phyloP scores from a whole-genome alignment of 2,888 invertebrate species.

The Vandiemenella viatica region DNA sequence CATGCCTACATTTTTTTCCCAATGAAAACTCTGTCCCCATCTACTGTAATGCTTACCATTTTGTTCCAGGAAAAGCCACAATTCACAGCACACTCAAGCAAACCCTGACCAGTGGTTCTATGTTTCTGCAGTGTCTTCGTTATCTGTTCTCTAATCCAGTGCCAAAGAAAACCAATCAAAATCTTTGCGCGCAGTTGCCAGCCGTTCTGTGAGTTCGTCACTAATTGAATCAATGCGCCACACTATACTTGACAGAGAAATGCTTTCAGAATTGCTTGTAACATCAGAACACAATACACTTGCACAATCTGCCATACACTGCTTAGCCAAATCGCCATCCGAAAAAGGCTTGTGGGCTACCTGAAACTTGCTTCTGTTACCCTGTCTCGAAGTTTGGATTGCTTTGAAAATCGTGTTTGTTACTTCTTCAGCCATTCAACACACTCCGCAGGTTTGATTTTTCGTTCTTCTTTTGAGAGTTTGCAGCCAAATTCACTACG shows the following conservation, averaged over 20 bases:
- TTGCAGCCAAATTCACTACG: too few species aligned
- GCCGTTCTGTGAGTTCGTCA: background rate
- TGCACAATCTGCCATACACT: too few species aligned
- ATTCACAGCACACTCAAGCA: background rate
- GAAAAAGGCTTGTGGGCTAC: too few species aligned
- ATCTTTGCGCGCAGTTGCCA: background rate
- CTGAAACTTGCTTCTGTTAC: too few species aligned
- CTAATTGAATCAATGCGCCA: background rate
- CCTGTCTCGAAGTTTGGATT: too few species aligned
- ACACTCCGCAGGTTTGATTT: too few species aligned
- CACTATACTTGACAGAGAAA: background rate
- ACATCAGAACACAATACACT: background rate
- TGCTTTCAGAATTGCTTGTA: background rate
- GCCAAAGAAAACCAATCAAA: background rate
- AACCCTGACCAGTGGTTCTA: background rate
- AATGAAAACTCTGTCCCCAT: too few species aligned
- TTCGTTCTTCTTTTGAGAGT: too few species aligned
- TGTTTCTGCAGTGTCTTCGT: background rate
- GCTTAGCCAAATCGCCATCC: too few species aligned
- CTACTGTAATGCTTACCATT: background rate
- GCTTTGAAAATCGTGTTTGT: too few species aligned
- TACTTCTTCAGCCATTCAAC: too few species aligned
- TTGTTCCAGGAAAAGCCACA: background rate
- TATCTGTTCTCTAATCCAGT: background rate
- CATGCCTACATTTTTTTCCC: too few species aligned